phyloP scores from a whole-genome alignment of 2,797 vertebrate species.

The Telmatherina bonti region DNA sequence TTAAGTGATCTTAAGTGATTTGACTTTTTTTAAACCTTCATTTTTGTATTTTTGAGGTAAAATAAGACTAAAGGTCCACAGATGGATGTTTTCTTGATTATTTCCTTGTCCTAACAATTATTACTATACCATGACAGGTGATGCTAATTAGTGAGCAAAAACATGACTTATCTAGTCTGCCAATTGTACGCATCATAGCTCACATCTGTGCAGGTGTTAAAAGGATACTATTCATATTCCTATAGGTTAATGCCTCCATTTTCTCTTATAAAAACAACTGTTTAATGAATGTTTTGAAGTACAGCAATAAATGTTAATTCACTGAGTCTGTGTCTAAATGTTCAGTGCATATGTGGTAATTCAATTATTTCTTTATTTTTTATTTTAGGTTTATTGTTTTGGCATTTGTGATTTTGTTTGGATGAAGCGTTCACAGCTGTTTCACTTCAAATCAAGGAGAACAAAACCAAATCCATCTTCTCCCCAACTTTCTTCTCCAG shows the following conservation, averaged over 20 bases:
- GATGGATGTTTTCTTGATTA: neutral
- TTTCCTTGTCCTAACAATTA: conserved; percentile 17
- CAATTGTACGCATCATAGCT: conserved; percentile 23
- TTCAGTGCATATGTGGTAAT: neutral
- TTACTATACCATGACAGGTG: conserved; percentile 23
- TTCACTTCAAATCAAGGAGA: conserved; percentile 21
- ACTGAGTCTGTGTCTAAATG: neutral
- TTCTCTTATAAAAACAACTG: neutral
- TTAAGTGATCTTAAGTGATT: conserved; percentile 7
- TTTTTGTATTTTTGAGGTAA: conserved; percentile 26
- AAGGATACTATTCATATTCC: neutral
- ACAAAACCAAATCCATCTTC: conserved; percentile 16
- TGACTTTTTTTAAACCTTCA: conserved; percentile 28
- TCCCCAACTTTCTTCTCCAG: conserved; percentile 34
- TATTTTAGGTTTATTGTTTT: neutral
- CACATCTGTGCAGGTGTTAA: conserved; percentile 19
- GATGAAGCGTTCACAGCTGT: conserved; percentile 11
- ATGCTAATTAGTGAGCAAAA: conserved; percentile 33
- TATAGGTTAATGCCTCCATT: neutral
- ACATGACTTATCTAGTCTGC: conserved; percentile 28
- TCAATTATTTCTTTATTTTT: neutral
- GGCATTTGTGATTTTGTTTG: neutral
- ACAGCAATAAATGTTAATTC: neutral
- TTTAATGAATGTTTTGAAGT: neutral
- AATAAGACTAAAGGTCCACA: conserved; percentile 9